phyloP scores from a whole-genome alignment of 2,797 vertebrate genomes.

The Lerista edwardsae region DNA sequence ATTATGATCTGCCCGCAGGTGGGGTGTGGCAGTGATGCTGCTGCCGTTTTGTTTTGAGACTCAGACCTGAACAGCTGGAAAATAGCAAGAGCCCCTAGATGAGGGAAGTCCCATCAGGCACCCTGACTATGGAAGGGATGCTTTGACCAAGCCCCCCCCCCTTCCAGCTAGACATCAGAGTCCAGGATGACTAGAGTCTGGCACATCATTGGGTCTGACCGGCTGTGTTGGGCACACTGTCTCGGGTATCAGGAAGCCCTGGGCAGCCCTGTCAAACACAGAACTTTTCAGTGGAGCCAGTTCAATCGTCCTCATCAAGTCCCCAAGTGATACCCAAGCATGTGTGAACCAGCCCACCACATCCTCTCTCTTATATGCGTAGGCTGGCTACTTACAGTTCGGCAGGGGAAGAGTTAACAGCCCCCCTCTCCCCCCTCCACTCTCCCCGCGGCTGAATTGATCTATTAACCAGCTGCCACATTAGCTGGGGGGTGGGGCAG shows the following conservation, averaged over 20 bases:
- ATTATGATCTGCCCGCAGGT: too few species aligned
- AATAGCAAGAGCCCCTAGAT: too few species aligned
- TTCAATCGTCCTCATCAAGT: neutral
- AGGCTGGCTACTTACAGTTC: neutral
- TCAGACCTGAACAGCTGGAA: too few species aligned
- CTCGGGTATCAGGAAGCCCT: neutral
- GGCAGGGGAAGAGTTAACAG: neutral
- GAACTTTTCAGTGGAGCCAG: neutral
- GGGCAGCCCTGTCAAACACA: neutral
- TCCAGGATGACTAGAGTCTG: too few species aligned
- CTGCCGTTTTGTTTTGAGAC: too few species aligned
- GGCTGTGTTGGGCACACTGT: too few species aligned
- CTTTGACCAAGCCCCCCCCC: too few species aligned
- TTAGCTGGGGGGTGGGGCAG: neutral
- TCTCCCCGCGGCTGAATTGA: neutral
- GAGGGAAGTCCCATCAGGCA: too few species aligned
- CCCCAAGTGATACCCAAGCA: neutral
- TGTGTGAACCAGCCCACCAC: neutral
- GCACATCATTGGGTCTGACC: too few species aligned
- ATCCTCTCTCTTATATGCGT: neutral
- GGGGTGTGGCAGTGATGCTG: too few species aligned
- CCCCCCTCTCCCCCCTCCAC: neutral
- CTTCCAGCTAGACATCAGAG: too few species aligned
- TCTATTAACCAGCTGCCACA: constrained; percentile 19
- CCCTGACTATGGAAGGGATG: too few species aligned